phyloP scores from a whole-genome alignment of 2,888 invertebrate species.

The Automeris io region DNA sequence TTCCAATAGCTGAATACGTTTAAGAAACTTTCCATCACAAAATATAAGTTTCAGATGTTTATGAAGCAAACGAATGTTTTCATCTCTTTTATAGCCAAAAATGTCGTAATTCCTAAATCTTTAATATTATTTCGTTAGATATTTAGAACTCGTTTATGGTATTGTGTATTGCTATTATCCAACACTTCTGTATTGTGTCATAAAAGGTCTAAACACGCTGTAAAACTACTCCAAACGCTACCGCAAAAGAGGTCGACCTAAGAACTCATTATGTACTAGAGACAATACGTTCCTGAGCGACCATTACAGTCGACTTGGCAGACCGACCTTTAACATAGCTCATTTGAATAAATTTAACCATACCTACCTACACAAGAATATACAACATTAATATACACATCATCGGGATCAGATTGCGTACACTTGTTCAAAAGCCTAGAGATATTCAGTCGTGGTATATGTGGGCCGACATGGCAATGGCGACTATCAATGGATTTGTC shows the following conservation, averaged over 20 bases:
- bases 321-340: slow-evolving; percentile 27
- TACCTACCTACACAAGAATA: background rate
- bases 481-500: too few relatives aligned
- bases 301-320: slow-evolving; percentile 20
- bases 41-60: slow-evolving; percentile 28
- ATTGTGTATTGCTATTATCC: too few relatives aligned
- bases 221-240: slow-evolving; percentile 7
- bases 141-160: too few relatives aligned
- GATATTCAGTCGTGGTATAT: too few relatives aligned
- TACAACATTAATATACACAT: too few relatives aligned
- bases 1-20: slow-evolving; percentile 14
- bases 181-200: background rate
- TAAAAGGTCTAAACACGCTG: slow-evolving; percentile 8
- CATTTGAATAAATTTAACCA: slow-evolving; percentile 26
- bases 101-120: background rate
- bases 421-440: too few relatives aligned
- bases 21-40: slow-evolving; percentile 31
- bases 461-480: too few relatives aligned
- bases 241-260: slow-evolving; percentile 11
- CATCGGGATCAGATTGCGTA: too few relatives aligned
- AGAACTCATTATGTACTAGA: slow-evolving; percentile 43
- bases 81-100: slow-evolving; percentile 3
- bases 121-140: too few relatives aligned
- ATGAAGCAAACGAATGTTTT: slow-evolving; percentile 1
- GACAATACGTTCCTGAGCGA: slow-evolving; percentile 40